Percentiles rank a stretch among this genome's conserved stretches.
These are phyloP conservation scores for Tromatobia lineatoria DNA, from an alignment of 2,888 invertebrate species.

Conservation along the genomic window DNA sequence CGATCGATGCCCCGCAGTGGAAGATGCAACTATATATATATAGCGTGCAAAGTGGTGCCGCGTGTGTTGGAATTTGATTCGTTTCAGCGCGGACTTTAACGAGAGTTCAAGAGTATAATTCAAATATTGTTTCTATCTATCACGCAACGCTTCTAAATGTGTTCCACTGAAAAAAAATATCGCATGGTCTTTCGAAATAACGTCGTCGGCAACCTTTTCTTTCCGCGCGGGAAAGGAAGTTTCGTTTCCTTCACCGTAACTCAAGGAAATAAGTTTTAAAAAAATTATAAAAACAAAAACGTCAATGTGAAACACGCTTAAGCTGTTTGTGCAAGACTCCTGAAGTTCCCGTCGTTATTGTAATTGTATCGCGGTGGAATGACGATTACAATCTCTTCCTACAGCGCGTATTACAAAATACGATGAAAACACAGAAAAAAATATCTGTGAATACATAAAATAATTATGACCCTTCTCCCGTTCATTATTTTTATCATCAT, in stretches of 20 bases:
- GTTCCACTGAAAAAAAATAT: neutral
- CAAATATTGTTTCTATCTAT: neutral
- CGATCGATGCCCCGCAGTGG: constrained; percentile 50
- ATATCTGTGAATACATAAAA: neutral
- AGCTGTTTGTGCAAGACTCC: constrained; percentile 1
- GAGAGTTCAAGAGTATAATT: neutral
- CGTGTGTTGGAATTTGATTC: constrained; percentile 4
- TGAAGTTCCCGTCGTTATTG: constrained; percentile 41
- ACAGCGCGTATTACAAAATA: neutral
- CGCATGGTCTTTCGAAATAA: neutral
- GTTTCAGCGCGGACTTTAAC: neutral
- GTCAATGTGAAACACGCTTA: neutral
- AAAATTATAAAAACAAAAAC: constrained; percentile 19
- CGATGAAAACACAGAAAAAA: neutral
- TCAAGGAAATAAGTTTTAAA: neutral
- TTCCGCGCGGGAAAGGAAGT: constrained; percentile 32
- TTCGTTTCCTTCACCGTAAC: neutral
- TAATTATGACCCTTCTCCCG: too few relatives aligned
- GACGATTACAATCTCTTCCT: constrained; percentile 10
- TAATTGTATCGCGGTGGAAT: constrained; percentile 11
- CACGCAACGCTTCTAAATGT: neutral
- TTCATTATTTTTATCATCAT: too few relatives aligned
- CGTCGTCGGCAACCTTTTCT: neutral
- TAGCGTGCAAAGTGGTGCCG: constrained; percentile 1
- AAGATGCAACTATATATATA: constrained; percentile 10